These are phyloP conservation scores for Heteronetta atricapilla DNA, from an alignment of 2,113 vertebrate species.

Conservation along the genomic window DNA sequence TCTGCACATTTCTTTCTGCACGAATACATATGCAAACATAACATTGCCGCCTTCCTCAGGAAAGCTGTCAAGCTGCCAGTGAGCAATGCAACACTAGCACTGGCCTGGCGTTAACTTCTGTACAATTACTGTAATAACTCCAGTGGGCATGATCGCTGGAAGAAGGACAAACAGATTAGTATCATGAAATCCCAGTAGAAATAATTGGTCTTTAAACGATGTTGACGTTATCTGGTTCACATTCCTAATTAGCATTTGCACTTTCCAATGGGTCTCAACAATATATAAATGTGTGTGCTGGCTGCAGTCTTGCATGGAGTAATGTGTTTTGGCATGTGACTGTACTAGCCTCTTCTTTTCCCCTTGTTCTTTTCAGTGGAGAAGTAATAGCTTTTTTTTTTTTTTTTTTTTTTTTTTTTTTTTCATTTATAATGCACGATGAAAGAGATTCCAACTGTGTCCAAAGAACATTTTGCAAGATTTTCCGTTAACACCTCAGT, in stretches of 20 bases:
- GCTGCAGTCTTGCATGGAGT: neutral
- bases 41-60: neutral
- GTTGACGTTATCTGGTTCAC: conserved; percentile 40
- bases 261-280: conserved; percentile 27
- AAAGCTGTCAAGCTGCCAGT: neutral
- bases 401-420: neutral
- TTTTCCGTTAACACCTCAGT: neutral
- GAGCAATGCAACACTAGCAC: neutral
- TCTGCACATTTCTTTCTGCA: neutral
- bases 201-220: conserved; percentile 20
- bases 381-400: neutral
- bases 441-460: neutral
- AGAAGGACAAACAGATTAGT: conserved; percentile 49
- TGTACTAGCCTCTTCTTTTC: neutral
- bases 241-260: conserved; percentile 39
- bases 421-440: neutral
- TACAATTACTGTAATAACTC: conserved; percentile 20
- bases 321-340: conserved; percentile 24
- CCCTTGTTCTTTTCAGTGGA: neutral
- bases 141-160: neutral
- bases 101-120: neutral
- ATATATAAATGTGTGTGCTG: conserved; percentile 5
- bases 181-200: neutral
- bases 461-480: neutral
- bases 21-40: neutral